Base-by-base conservation (phyloP, 2,113 vertebrate species). In the Geothlypis trichas region DNA sequence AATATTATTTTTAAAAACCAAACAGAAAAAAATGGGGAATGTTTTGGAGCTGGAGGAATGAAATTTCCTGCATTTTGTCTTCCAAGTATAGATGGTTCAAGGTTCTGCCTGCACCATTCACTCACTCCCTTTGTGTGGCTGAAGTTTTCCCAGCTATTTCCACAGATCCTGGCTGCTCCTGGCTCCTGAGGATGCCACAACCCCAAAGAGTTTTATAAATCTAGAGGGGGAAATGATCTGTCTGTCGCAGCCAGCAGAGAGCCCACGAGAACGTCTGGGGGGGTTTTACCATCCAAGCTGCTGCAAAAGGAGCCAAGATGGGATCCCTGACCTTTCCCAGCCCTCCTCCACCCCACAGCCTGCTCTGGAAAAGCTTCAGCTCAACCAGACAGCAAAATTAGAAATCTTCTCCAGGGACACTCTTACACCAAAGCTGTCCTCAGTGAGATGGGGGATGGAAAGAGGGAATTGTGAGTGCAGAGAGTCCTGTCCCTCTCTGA, bases 271-370 rank as follows among this genome's bases (percentile, higher is more conserved):
- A 95, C 13, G 62, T 82, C 71, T 61, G 20, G 0, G 18, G 71
- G 71, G 63, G 41, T n/a, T 95, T 87, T 15, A 91, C 84, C 58
- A 90, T 62, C 33, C 35, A 54, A 90, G 61, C 4, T 82, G 66
- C 82, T 85, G 88, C 15, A 72, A 87, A 75, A 91, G 72, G 61
- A 89, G 74, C 62, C 89, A 82, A 4, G 77, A 91, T 68, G 69
- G 76, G 89, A 88, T 87, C 81, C 63, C 62, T 95, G 93, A 91
- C 91, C 91, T 95, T 96, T 95, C 95, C 93, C 96, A 97, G 94
- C 94, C 88, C 73, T 96, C 84, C 73, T 92, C 91, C 76, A 59
- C 57, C 44, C 65, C 44, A 49, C 41, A 86, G 83, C 23, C 92
- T 44, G 80, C 73, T 82, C 76, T 93, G 52, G 39, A 81, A 61